These are phyloP conservation scores for Vidua chalybeata DNA, from an alignment of 2,113 vertebrate genomes.

Conservation along the genomic window DNA sequence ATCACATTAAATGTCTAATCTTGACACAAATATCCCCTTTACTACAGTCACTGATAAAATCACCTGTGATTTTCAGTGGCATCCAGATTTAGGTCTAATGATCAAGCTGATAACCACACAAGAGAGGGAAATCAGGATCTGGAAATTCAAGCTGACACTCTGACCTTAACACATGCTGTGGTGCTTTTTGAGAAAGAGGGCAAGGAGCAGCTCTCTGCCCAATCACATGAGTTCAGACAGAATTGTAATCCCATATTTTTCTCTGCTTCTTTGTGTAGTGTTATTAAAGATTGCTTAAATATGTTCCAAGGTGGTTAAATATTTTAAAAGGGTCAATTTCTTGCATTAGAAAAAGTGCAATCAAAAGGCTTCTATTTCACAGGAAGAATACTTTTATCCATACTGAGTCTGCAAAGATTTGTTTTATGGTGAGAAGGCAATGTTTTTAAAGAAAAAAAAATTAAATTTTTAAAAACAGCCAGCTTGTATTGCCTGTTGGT, in stretches of 20 bases:
- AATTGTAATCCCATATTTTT: background rate
- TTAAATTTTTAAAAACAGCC: background rate
- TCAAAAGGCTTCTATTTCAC: background rate
- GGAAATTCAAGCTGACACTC: slow-evolving; percentile 34
- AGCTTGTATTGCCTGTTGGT: background rate
- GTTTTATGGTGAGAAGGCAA: background rate
- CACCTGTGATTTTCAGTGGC: background rate
- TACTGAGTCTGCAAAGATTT: background rate
- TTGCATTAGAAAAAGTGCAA: background rate
- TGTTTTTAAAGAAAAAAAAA: background rate
- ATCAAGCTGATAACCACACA: background rate
- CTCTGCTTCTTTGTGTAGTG: background rate
- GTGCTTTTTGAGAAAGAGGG: background rate
- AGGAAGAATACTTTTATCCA: background rate
- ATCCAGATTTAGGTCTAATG: background rate
- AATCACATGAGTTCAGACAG: background rate
- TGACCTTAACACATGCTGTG: slow-evolving; percentile 32
- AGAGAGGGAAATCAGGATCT: slow-evolving; percentile 11
- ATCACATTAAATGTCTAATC: background rate
- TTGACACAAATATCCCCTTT: background rate
- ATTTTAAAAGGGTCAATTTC: background rate
- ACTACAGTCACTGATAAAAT: background rate
- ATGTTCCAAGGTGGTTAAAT: background rate
- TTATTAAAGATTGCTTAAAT: slow-evolving; percentile 1
- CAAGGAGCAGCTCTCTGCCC: slow-evolving; percentile 6